Base-by-base conservation (phyloP, 2,113 vertebrate species). In the Oryzias curvinotus region DNA sequence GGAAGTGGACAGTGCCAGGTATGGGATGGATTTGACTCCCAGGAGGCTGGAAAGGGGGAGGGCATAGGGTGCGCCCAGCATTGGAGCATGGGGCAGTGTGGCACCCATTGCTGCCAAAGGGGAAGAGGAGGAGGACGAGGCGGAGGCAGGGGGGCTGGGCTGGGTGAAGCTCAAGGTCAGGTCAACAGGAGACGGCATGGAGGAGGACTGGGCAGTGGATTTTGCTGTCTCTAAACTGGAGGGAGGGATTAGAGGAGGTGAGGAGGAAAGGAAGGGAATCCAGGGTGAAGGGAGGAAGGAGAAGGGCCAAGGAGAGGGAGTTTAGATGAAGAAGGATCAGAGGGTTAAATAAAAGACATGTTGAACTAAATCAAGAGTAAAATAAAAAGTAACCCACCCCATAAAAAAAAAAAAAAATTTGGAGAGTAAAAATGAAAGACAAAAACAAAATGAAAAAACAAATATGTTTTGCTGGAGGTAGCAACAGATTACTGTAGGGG, bases 191-290 rank as follows among this genome's bases (percentile, higher is more conserved):
- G 93, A 92, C 84, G 93, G 91, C 93, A 95, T 92, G n/a, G 93
- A 95, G 4, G 95, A 93, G 90, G 84, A 94, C 94, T 95, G 95
- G 91, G 95, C 96, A 90, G 96, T 98, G 96, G 96, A 97, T 96
- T 98, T 98, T 93, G 95, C 95, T 44, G 94, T 95, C 94, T 98
- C 96, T 97, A 98, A 95, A 94, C 96, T 98, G 94, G 84, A 90
- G 82, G 78, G 45, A 71, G 77, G 75, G 43, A 60, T 63, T 54
- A 57, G 14, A 8, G 62, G 28, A 57, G 51, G 41, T 43, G 36
- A 25, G 16, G 26, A 28, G 17, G 48, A 54, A 71, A 48, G 21
- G 71, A 59, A 41, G 19, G 73, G 56, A 53, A 10, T 36, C 30
- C 30, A 10, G 30, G 42, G 68, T 30, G 50, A 57, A 23, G 43